Evolutionary conservation across 1,140 invertebrate genomes (phyloP), one percentile per base, ranked within the genome.

Genomic region (Fragariocoptes setiger): DNA sequence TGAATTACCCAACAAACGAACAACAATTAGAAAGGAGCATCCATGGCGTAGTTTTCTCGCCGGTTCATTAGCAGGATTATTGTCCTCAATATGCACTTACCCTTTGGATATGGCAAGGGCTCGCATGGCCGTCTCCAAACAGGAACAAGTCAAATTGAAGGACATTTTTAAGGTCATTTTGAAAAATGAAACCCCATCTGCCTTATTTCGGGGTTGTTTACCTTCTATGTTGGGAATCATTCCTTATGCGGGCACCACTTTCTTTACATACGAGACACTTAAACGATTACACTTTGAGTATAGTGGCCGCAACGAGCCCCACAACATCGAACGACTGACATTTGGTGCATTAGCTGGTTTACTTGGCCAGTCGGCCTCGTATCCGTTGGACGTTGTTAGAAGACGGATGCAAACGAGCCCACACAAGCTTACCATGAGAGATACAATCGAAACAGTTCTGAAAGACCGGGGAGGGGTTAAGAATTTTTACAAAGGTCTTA

Each of bases 401-500:
- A 63, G 83, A 48, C 61, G 75, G 57, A 77, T 78, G 73, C 75
- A 80, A 61, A 78, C 74, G 1, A 66, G 65, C 40, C 37, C 36
- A 19, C 38, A 35, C 16, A 50, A 53, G 38, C 35, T 8, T 17
- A 46, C 50, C 16, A 51, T 52, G 16, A 36, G 42, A 21, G 25
- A 31, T 8, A 52, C 51, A 13, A 38, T 50, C 14, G 45, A n/a
- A 38, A 44, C 43, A 35, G 42, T 59, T 38, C 39, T 53, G 42
- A 75, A 72, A 41, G 68, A 73, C 48, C 85, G 92, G 62, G 86
- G 90, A 19, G 55, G 85, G 17, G 70, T 68, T 54, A 64, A 69
- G 45, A 88, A 86, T 1, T 74, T 94, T 51, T 99, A 82, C 63
- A 99, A 99, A 63, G 90, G 88, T 0, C 65, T 97, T 0, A 86